Evolutionary conservation across 2,797 vertebrate species (phyloP), one percentile per base, ranked within the genome.

Genomic region (Etheostoma nigrum): DNA sequence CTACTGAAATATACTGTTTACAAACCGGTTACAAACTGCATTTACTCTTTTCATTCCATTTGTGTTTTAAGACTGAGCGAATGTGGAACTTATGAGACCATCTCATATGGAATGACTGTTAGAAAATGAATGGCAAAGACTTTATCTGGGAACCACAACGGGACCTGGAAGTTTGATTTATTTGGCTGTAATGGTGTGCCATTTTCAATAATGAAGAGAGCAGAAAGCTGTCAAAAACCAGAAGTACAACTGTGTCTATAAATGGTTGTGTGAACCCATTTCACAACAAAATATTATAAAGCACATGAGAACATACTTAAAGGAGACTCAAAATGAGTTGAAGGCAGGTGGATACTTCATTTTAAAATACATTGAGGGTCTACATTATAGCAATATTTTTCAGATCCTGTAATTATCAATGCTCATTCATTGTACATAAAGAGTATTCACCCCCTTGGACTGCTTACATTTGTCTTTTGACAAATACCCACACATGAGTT

Each of bases 201-300:
- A 57, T 81, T 84, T 86, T 86, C 74, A 91, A 82, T 86, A 87
- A 87, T 86, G 82, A 51, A 86, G 57, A 67, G 45, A 79, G 79
- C 64, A 73, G 69, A 76, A 76, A 72, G 63, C 67, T 82, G 74
- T 72, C 74, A 65, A 73, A 81, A 83, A 70, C 19, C 18, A 59
- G 15, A 78, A 73, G 79, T 78, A 73, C 75, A 82, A 61, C 67
- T 71, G 72, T 71, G 67, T 61, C 55, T 74, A 52, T 70, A 82
- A 86, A 66, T 21, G 45, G 27, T 11, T 45, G 25, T 63, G 61
- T 44, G 33, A 81, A 84, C 72, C 49, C 25, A 84, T 82, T 85
- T 74, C 51, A 55, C 64, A 61, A 62, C 63, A 33, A 81, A 62
- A 81, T 30, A 23, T 30, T 69, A 64, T 68, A 59, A 77, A 71